Percentiles rank a stretch among this genome's conserved stretches.
These are phyloP conservation scores for Myotis pilosus DNA, from an alignment of 2,797 vertebrate genomes.

Conservation along the genomic window DNA sequence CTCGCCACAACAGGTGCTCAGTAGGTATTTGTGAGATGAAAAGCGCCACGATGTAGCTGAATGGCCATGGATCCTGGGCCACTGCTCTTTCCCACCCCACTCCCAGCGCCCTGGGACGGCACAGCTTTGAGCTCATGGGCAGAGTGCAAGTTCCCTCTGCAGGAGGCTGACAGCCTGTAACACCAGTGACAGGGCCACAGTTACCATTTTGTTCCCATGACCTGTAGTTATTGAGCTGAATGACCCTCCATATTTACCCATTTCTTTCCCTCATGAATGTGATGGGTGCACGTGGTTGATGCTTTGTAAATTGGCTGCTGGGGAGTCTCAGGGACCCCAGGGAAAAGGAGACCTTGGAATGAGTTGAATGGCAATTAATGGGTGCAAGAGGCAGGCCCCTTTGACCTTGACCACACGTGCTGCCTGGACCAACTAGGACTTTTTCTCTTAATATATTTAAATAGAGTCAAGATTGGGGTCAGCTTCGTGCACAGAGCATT, in stretches of 20 bases:
- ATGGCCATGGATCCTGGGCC: too few relatives aligned
- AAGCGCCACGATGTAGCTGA: neutral
- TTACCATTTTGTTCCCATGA: neutral
- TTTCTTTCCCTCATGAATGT: neutral
- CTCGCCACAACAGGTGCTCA: neutral
- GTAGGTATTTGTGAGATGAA: neutral
- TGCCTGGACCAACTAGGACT: neutral
- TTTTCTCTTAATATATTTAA: constrained; percentile 64
- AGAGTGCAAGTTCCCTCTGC: neutral
- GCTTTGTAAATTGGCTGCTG: neutral
- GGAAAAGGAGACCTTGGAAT: neutral
- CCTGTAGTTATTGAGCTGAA: neutral
- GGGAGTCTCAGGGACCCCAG: neutral
- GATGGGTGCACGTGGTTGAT: neutral
- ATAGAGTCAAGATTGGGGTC: constrained; percentile 62
- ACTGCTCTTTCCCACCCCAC: neutral
- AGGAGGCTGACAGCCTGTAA: neutral
- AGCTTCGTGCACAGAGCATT: constrained; percentile 41
- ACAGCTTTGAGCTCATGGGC: neutral
- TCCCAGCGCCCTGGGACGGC: neutral
- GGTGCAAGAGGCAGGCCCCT: neutral
- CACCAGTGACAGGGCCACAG: neutral
- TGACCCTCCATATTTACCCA: neutral
- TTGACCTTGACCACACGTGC: neutral
- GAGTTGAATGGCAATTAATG: neutral